Evolutionary conservation across 2,888 invertebrate species (phyloP).

Genomic region (Cosmia pyralina): DNA sequence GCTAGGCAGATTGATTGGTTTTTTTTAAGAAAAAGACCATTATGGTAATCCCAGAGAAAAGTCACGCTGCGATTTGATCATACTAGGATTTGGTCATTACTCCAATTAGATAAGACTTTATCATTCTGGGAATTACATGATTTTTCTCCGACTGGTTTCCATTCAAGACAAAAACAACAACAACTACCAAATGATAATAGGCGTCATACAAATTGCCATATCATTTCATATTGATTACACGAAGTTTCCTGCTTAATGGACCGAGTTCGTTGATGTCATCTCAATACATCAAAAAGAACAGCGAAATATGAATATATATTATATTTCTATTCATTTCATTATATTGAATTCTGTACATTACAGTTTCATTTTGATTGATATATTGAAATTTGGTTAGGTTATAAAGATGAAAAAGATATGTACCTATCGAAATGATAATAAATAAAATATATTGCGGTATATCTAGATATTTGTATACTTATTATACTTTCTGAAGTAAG

Average conservation of each 20-base stretch:
- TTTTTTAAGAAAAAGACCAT: no score
- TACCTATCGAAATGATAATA: slow-evolving; percentile 9
- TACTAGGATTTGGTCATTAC: no score
- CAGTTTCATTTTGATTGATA: slow-evolving; percentile 33
- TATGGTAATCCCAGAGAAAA: no score
- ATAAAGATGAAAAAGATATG: neutral
- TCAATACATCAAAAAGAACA: slow-evolving; percentile 1
- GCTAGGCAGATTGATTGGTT: neutral
- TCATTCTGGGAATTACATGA: neutral
- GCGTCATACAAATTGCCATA: neutral
- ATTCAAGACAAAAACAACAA: neutral
- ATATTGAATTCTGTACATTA: slow-evolving; percentile 7
- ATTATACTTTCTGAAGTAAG: slow-evolving; percentile 4
- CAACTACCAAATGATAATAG: neutral
- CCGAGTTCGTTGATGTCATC: neutral
- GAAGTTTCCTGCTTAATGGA: neutral
- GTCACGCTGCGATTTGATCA: neutral
- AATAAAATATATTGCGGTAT: slow-evolving; percentile 7
- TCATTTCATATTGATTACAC: neutral
- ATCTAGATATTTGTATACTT: slow-evolving; percentile 4
- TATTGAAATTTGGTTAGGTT: slow-evolving; percentile 27
- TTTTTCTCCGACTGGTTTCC: neutral
- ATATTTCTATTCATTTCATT: neutral
- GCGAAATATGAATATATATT: neutral
- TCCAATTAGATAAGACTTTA: neutral